Evolutionary conservation across 2,888 invertebrate genomes (phyloP), one percentile per base, ranked within the genome.

Genomic region (Sarcophaga subvicina): DNA sequence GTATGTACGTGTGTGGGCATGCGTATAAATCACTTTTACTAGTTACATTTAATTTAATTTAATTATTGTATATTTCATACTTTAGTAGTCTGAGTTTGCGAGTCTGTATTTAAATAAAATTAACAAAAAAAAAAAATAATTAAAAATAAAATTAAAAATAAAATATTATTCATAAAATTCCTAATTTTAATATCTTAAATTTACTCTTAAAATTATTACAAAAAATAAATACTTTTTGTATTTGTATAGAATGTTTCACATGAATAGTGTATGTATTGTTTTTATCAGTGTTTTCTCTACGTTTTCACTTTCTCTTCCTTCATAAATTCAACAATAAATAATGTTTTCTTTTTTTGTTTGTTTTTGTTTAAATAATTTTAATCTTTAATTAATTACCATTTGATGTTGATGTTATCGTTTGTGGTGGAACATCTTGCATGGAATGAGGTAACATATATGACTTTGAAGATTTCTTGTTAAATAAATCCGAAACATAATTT

Each of bases 401-500:
- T 14, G 86, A 63, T 17, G 91, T 89, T 14, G 86, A 59, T 17
- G 91, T 90, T 79, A 89, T 89, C 49, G 91, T 89, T 69, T 90
- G 90, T 2, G 92, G 89, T 71, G 90, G 91, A 66, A 90, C 83
- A 83, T 93, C 93, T 66, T 92, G 91, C 20, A 90, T 87, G 63
- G 91, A 90, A 45, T 88, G 89, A 4, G 93, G 91, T 85, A 93
- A 80, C 45, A 84, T 67, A 81, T 91, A 92, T 0, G 90, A 72
- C 81, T 90, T 92, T n/a, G 89, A 80, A 11, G 88, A 80, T 11
- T 87, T 87, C 3, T 83, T 86, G 4, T 89, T 86, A 78, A 93
- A 93, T 81, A 93, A 88, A 88, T 93, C 93, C 4, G 93, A 93
- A n/a, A 93, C 91, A 79, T 88, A 93, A 54, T 92, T 93, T 49